Conservation (phyloP, 2,113 vertebrate species). For the Callospermophilus lateralis region DNA sequence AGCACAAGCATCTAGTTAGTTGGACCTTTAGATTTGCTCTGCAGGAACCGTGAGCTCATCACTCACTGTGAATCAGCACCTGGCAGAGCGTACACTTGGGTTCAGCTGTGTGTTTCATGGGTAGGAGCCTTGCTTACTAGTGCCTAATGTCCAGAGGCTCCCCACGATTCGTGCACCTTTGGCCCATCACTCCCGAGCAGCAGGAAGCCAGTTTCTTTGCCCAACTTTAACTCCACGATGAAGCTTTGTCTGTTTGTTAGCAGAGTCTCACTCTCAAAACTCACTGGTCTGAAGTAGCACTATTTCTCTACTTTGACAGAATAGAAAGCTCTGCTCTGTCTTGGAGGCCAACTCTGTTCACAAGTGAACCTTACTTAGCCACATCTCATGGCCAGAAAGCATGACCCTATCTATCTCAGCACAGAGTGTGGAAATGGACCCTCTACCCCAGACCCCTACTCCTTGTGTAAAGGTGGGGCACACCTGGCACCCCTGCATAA, state of each 20-base stretch:
- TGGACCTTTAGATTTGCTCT: background rate
- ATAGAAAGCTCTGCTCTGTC: background rate
- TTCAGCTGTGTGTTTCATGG: background rate
- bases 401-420: background rate
- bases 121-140: too few species aligned
- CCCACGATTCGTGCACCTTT: background rate
- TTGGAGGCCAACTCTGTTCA: rapidly evolving
- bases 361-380: background rate
- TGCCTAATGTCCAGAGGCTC: background rate
- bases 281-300: background rate
- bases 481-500: rapidly evolving
- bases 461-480: background rate
- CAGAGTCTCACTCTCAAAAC: background rate
- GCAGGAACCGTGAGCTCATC: too few species aligned
- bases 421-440: too few species aligned
- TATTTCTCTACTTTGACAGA: background rate
- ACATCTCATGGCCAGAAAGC: too few species aligned
- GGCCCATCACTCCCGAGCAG: background rate
- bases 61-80: too few species aligned
- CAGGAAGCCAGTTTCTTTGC: background rate
- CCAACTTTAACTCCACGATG: background rate
- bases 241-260: background rate
- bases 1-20: background rate
- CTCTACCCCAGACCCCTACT: background rate
- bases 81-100: rapidly evolving